Conservation (phyloP, 1,140 invertebrate genomes). For the Bemisia tabaci region DNA sequence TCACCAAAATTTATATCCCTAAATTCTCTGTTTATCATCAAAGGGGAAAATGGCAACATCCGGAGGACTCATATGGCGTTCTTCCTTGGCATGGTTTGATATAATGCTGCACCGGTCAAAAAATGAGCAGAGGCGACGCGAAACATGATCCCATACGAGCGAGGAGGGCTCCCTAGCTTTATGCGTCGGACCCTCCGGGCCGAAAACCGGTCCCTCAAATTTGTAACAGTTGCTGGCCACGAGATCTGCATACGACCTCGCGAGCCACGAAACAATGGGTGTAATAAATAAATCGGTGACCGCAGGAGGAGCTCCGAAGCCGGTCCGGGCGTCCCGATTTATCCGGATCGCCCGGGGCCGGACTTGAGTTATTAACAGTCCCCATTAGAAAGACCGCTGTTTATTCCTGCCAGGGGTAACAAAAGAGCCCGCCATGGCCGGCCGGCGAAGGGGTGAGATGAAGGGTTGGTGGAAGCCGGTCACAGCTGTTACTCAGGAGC, state of each 20-base stretch:
- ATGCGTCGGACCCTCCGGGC: background rate
- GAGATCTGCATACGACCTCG: background rate
- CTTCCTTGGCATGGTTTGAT: too few relatives aligned
- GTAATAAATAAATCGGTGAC: background rate
- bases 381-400: background rate
- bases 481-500: background rate
- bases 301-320: too few relatives aligned
- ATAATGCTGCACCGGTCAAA: too few relatives aligned
- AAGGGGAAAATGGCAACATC: too few relatives aligned
- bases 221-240: background rate
- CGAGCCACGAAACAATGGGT: background rate
- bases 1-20: too few relatives aligned
- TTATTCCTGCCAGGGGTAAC: background rate
- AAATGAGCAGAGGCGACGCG: too few relatives aligned
- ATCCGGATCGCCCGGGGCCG: background rate
- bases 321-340: too few relatives aligned
- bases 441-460: background rate
- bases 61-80: too few relatives aligned
- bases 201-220: background rate
- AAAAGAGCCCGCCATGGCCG: background rate
- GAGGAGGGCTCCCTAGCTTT: too few relatives aligned
- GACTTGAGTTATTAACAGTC: background rate
- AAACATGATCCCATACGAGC: too few relatives aligned
- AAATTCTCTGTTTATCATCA: too few relatives aligned
- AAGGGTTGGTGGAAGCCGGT: background rate